These are phyloP conservation scores for Cnemophilus loriae DNA, from an alignment of 2,113 vertebrate species.

Conservation along the genomic window DNA sequence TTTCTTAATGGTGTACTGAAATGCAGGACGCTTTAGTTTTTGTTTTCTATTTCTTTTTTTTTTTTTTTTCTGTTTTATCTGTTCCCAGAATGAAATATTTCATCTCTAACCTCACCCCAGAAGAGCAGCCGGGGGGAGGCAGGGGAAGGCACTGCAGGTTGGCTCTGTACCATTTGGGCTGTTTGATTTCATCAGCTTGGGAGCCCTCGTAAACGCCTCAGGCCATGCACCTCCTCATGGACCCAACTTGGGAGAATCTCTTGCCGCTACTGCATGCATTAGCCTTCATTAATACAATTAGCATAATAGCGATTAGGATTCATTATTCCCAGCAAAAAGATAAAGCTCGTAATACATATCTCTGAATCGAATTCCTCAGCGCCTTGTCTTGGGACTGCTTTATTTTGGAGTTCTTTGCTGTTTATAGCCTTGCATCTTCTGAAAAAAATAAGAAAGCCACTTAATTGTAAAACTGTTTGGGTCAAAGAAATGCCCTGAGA, in stretches of 20 bases:
- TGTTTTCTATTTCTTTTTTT: neutral
- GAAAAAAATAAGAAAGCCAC: neutral
- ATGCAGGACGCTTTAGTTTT: neutral
- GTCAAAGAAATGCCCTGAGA: constrained; percentile 2
- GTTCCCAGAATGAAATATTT: neutral
- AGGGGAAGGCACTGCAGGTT: neutral
- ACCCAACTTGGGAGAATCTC: constrained; percentile 28
- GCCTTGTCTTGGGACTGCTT: neutral
- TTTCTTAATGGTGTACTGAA: neutral
- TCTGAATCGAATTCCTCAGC: neutral
- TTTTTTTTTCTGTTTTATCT: neutral
- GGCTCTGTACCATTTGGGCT: neutral
- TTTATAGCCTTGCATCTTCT: neutral
- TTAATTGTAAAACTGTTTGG: constrained; percentile 26
- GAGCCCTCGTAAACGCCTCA: neutral
- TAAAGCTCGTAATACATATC: neutral
- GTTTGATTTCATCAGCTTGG: neutral
- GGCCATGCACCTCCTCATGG: neutral
- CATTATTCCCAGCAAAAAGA: constrained; percentile 29
- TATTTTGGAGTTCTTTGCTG: constrained; percentile 15
- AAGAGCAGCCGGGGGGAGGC: neutral
- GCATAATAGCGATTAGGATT: neutral
- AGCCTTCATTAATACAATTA: constrained; percentile 43
- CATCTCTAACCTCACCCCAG: neutral
- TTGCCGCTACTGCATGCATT: neutral